Evolutionary conservation across 2,113 vertebrate genomes (phyloP).

Genomic region (Eublepharis macularius): DNA sequence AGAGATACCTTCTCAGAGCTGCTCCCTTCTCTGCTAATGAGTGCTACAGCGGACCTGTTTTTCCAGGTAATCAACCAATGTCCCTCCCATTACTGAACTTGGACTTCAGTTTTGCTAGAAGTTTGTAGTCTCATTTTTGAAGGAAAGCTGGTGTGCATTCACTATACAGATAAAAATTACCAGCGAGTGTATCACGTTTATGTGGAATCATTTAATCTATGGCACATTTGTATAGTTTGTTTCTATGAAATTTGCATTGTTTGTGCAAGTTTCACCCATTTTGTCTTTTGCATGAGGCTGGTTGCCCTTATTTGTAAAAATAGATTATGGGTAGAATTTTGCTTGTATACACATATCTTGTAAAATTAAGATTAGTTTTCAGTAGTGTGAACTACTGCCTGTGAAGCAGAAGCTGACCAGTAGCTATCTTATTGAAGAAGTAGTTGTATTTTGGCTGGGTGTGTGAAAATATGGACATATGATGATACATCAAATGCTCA

Average conservation of each 20-base stretch:
- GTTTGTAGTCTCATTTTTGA: background rate
- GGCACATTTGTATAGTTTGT: background rate
- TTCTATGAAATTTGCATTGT: background rate
- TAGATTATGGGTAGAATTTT: background rate
- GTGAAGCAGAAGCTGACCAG: background rate
- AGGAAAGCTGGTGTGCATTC: background rate
- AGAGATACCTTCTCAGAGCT: no score
- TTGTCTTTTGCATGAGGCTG: background rate
- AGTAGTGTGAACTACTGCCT: background rate
- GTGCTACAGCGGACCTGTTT: no score
- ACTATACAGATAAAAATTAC: background rate
- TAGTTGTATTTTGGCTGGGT: background rate
- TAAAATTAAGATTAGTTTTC: background rate
- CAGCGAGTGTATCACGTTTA: background rate
- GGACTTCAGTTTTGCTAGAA: background rate
- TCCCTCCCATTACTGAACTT: no score
- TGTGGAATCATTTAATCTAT: background rate
- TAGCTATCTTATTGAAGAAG: background rate
- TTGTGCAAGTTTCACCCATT: background rate
- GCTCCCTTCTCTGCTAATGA: no score
- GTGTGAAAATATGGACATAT: background rate
- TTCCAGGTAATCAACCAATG: no score
- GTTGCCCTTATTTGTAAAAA: background rate
- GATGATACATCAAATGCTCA: background rate
- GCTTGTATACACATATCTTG: background rate